Conservation (phyloP, 2,797 vertebrate species). For the Megaceryle alcyon region DNA sequence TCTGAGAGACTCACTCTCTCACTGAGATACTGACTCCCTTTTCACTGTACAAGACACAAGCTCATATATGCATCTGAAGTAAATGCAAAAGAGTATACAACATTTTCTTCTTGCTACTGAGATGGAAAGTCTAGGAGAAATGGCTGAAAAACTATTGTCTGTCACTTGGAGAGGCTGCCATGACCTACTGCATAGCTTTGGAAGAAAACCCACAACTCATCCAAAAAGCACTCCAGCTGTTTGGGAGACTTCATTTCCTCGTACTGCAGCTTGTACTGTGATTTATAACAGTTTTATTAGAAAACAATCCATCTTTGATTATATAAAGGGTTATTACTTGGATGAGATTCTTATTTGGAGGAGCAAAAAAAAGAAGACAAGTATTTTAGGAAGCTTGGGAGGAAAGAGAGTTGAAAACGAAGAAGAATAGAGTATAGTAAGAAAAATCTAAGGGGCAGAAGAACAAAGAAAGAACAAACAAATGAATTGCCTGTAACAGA, state of each 20-base stretch:
- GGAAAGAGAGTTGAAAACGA: neutral
- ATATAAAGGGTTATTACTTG: neutral
- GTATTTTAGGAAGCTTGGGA: neutral
- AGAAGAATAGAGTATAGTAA: neutral
- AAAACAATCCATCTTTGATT: neutral
- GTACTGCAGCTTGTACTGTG: neutral
- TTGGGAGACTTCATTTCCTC: neutral
- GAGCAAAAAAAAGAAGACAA: neutral
- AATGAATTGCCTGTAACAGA: neutral
- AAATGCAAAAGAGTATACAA: neutral
- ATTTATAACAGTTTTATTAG: neutral
- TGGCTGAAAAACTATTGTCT: neutral
- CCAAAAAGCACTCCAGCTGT: accelerated
- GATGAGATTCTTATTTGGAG: neutral
- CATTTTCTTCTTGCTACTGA: neutral
- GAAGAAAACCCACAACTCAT: accelerated
- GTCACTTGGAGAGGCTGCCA: neutral
- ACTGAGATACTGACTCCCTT: neutral
- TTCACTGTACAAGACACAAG: neutral
- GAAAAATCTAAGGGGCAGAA: neutral
- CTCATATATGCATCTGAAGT: neutral
- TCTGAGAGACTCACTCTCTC: neutral
- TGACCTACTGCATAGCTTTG: neutral
- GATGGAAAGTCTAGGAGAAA: neutral
- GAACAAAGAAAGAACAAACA: neutral